Conservation (phyloP, 2,113 vertebrate species). For the Erinaceus europaeus region DNA sequence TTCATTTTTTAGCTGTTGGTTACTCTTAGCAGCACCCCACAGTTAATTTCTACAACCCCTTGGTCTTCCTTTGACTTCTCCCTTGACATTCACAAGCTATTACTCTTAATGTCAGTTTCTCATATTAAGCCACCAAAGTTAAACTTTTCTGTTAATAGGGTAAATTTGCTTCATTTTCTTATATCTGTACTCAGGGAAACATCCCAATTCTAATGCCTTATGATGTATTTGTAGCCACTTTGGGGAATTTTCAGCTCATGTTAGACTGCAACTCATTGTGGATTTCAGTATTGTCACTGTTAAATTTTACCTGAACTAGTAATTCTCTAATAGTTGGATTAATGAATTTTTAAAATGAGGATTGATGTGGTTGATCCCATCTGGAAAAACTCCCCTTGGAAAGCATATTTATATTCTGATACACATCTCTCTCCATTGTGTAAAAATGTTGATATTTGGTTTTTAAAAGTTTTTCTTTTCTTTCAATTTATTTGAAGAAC, state of each 20-base stretch:
- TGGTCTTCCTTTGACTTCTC: background rate
- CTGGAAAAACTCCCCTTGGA: conserved; percentile 10
- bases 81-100: background rate
- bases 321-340: conserved; percentile 20
- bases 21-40: background rate
- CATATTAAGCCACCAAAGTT: background rate
- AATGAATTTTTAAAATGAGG: background rate
- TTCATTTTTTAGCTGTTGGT: conserved; percentile 43
- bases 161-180: conserved; percentile 28
- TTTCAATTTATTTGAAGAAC: conserved; percentile 23
- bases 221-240: background rate
- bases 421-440: background rate
- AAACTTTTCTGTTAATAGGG: conserved; percentile 13
- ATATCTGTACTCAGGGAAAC: background rate
- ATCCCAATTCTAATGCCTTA: background rate
- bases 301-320: conserved; percentile 21
- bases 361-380: conserved; percentile 26
- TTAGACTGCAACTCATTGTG: background rate
- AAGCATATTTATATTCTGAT: conserved; percentile 9
- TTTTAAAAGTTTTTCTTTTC: conserved; percentile 33
- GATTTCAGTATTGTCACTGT: conserved; percentile 3
- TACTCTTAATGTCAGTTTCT: conserved; percentile 22
- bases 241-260: background rate
- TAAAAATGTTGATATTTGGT: background rate
- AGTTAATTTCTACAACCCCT: background rate